Percentiles rank a stretch among this genome's conserved stretches.
These are phyloP conservation scores for Melanostoma scalare DNA, from an alignment of 2,888 invertebrate species.

Conservation along the genomic window DNA sequence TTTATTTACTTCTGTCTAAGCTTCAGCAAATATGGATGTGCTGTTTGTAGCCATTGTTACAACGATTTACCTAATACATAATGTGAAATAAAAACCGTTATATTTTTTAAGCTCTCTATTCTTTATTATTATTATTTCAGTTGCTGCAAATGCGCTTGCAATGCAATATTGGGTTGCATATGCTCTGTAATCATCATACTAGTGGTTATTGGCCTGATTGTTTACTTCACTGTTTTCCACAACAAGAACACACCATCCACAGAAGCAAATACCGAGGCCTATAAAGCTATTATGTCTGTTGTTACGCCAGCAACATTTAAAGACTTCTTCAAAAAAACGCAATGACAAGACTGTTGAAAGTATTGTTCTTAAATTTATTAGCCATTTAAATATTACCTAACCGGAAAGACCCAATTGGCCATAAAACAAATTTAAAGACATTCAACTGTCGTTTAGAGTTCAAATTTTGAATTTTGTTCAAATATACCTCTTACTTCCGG, in stretches of 20 bases:
- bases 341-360: constrained; percentile 51
- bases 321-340: constrained; percentile 72
- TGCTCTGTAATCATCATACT: constrained; percentile 76
- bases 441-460: too few relatives aligned
- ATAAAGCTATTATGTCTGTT: constrained; percentile 71
- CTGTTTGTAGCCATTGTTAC: too few relatives aligned
- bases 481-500: too few relatives aligned
- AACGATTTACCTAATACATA: too few relatives aligned
- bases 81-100: neutral
- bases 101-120: constrained; percentile 5
- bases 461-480: too few relatives aligned
- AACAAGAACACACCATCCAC: constrained; percentile 75
- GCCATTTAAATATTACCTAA: too few relatives aligned
- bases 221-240: constrained; percentile 79
- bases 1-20: too few relatives aligned
- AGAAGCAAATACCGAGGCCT: constrained; percentile 57
- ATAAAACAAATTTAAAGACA: neutral
- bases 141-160: constrained; percentile 79
- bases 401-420: neutral
- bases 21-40: too few relatives aligned
- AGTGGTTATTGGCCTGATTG: constrained; percentile 78
- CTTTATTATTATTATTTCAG: constrained; percentile 74
- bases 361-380: too few relatives aligned
- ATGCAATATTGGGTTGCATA: constrained; percentile 77
- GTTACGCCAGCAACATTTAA: constrained; percentile 76